Conservation (phyloP, 1,140 invertebrate genomes). For the Calliphora vicina region DNA sequence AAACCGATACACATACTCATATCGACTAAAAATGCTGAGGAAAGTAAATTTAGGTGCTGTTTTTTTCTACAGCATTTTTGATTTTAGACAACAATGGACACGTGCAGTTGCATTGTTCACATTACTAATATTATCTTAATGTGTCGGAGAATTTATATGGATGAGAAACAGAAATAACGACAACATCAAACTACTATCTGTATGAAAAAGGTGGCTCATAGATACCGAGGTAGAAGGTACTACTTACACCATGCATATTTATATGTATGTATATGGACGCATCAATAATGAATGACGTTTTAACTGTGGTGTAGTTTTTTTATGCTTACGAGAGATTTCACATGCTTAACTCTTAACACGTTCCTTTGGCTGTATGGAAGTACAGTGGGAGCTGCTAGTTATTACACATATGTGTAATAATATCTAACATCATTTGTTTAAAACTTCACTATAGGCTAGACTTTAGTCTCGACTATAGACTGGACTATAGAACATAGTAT, state of each 20-base stretch:
- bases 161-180: too few relatives aligned
- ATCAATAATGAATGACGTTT: not conserved
- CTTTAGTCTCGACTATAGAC: too few relatives aligned
- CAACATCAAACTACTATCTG: too few relatives aligned
- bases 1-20: not conserved
- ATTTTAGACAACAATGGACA: not conserved
- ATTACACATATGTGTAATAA: too few relatives aligned
- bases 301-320: not conserved
- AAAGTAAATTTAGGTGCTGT: not conserved
- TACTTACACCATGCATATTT: too few relatives aligned
- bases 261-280: not conserved
- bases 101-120: not conserved
- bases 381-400: too few relatives aligned
- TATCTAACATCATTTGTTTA: too few relatives aligned
- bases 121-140: not conserved
- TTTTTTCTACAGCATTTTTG: not conserved
- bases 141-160: too few relatives aligned
- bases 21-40: not conserved
- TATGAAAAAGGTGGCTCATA: too few relatives aligned
- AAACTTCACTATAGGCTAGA: too few relatives aligned
- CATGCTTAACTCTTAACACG: not conserved
- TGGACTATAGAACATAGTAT: too few relatives aligned
- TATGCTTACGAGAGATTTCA: not conserved
- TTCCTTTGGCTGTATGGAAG: not conserved
- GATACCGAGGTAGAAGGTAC: too few relatives aligned